phyloP scores from a whole-genome alignment of 1,140 invertebrate species.

The Glomeris maerens region DNA sequence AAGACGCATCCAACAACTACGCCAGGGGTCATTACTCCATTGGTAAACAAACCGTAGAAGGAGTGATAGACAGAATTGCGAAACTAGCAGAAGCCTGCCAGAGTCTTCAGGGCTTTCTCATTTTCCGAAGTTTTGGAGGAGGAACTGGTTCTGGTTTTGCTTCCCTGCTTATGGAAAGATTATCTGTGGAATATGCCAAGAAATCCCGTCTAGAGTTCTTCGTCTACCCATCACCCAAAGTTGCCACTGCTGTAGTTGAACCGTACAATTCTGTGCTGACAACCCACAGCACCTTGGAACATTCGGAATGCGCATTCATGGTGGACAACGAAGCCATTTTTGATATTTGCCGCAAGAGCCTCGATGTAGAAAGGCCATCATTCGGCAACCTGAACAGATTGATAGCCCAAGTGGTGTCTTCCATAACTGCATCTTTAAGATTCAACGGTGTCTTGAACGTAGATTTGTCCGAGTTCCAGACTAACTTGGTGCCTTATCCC shows the following conservation, averaged over 20 bases:
- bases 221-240: constrained; percentile 38
- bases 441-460: constrained; percentile 40
- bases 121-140: constrained; percentile 37
- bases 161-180: constrained; percentile 37
- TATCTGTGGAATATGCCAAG: constrained; percentile 37
- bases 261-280: constrained; percentile 34
- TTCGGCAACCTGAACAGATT: constrained; percentile 27
- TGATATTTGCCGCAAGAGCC: constrained; percentile 37
- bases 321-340: constrained; percentile 40
- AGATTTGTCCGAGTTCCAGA: constrained; percentile 43
- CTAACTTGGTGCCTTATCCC: constrained; percentile 32
- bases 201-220: constrained; percentile 39
- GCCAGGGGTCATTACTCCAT: constrained; percentile 39
- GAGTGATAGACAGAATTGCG: constrained; percentile 24
- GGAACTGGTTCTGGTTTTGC: constrained; percentile 39
- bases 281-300: constrained; percentile 32
- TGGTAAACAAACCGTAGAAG: constrained; percentile 36
- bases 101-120: constrained; percentile 35
- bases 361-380: constrained; percentile 35
- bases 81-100: constrained; percentile 23
- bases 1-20: constrained; percentile 53
- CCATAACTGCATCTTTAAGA: constrained; percentile 34
- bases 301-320: constrained; percentile 35
- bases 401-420: constrained; percentile 36
- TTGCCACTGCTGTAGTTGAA: constrained; percentile 33